These are phyloP conservation scores for Synanthedon formicaeformis DNA, from an alignment of 2,888 invertebrate species.

Conservation along the genomic window DNA sequence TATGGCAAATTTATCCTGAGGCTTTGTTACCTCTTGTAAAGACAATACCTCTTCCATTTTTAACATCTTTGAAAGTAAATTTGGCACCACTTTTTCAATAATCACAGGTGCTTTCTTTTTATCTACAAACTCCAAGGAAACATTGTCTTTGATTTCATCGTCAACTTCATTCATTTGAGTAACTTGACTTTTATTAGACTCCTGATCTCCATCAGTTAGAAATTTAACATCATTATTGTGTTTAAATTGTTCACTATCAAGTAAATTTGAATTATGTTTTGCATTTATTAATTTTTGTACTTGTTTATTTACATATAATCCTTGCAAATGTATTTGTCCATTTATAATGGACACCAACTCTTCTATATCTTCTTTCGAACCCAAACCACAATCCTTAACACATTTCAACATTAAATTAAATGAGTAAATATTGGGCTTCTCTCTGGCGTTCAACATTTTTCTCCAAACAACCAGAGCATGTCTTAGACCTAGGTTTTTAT, in stretches of 20 bases:
- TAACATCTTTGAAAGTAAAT: slow-evolving; percentile 73
- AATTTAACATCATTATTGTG: background rate
- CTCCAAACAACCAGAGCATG: slow-evolving; percentile 90
- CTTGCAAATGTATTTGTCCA: slow-evolving; percentile 24
- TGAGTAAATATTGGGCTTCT: slow-evolving; percentile 77
- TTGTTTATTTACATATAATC: slow-evolving; percentile 1
- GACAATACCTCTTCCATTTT: slow-evolving; percentile 72
- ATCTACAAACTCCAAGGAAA: slow-evolving; percentile 2
- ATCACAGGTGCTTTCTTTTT: slow-evolving; percentile 9
- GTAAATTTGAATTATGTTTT: background rate
- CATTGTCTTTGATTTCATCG: slow-evolving; percentile 1
- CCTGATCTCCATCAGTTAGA: background rate
- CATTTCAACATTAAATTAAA: slow-evolving; percentile 86
- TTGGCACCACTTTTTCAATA: slow-evolving; percentile 59
- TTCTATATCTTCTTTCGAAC: slow-evolving; percentile 71
- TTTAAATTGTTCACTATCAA: slow-evolving; percentile 3
- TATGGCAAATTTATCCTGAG: slow-evolving; percentile 78
- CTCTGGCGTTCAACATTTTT: slow-evolving; percentile 75
- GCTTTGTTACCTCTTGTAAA: slow-evolving; percentile 67
- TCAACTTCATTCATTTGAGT: background rate
- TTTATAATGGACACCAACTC: slow-evolving; percentile 49
- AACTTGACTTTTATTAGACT: background rate
- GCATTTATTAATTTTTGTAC: background rate
- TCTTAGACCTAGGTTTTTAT: slow-evolving; percentile 83
- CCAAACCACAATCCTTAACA: slow-evolving; percentile 85